phyloP scores from a whole-genome alignment of 2,888 invertebrate genomes.

The Drosophila anomalata region DNA sequence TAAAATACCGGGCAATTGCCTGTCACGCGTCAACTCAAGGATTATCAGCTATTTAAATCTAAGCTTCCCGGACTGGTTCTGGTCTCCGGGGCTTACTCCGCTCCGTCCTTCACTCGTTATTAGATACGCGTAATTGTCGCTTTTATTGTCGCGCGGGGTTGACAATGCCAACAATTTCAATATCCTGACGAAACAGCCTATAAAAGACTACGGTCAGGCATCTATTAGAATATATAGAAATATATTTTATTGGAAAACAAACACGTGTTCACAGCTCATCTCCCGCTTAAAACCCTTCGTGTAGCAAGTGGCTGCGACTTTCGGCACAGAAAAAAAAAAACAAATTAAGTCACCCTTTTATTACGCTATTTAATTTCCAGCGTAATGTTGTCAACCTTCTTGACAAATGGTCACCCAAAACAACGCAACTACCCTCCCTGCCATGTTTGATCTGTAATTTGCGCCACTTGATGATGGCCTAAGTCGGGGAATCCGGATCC shows the following conservation, averaged over 20 bases:
- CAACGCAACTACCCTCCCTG: slow-evolving; percentile 10
- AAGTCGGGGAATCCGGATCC: slow-evolving; percentile 23
- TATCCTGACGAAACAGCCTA: slow-evolving; percentile 32
- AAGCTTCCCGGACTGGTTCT: slow-evolving; percentile 13
- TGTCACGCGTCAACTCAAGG: slow-evolving; percentile 67
- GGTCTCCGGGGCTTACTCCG: slow-evolving; percentile 13
- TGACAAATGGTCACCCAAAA: slow-evolving; percentile 68
- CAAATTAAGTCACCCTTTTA: slow-evolving; percentile 83
- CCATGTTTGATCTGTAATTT: slow-evolving; percentile 81
- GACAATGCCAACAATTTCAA: slow-evolving; percentile 61
- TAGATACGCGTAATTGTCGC: slow-evolving; percentile 67
- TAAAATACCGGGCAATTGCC: slow-evolving; percentile 67
- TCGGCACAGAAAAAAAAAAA: slow-evolving; percentile 57
- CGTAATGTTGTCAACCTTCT: slow-evolving; percentile 79
- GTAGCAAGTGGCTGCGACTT: slow-evolving; percentile 33
- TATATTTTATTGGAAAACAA: slow-evolving; percentile 82
- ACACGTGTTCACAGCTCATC: slow-evolving; percentile 83
- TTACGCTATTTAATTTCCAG: slow-evolving; percentile 81
- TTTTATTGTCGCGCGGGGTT: slow-evolving; percentile 55
- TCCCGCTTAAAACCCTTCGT: slow-evolving; percentile 28
- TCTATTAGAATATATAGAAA: slow-evolving; percentile 23
- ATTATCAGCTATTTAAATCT: slow-evolving; percentile 77
- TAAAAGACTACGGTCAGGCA: slow-evolving; percentile 38
- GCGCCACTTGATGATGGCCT: slow-evolving; percentile 71
- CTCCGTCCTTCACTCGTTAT: slow-evolving; percentile 38